These are phyloP conservation scores for Apodemus sylvaticus DNA, from an alignment of 2,113 vertebrate genomes.

Conservation along the genomic window DNA sequence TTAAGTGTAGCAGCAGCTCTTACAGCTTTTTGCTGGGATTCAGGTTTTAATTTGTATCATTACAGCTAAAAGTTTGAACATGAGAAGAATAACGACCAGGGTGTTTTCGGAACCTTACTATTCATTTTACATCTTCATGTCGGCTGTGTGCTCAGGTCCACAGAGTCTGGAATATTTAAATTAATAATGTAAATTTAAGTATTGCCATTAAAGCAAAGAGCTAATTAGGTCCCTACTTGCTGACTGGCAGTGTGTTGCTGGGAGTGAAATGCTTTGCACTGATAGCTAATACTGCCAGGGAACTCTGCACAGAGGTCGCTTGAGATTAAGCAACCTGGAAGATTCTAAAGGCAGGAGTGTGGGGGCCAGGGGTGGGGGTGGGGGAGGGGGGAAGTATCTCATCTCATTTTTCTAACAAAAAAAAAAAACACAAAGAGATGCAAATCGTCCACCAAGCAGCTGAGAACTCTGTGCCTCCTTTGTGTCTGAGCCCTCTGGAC, in stretches of 20 bases:
- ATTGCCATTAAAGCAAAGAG: conserved; percentile 84
- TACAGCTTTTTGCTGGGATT: conserved; percentile 39
- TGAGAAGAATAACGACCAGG: conserved; percentile 65
- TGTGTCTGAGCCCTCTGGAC: neutral
- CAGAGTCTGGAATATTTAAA: conserved; percentile 82
- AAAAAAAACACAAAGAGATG: conserved; percentile 41
- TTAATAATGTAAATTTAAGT: conserved; percentile 85
- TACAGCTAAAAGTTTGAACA: conserved; percentile 77
- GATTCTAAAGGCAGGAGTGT: conserved; percentile 65
- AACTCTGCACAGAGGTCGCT: conserved; percentile 66
- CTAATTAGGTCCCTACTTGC: conserved; percentile 84
- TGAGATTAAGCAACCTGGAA: conserved; percentile 69
- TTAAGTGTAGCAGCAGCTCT: conserved; percentile 18
- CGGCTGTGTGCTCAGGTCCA: conserved; percentile 79
- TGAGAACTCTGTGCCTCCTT: conserved; percentile 32
- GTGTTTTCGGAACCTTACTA: conserved; percentile 73
- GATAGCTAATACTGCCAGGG: conserved; percentile 69
- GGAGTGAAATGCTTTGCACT: conserved; percentile 69
- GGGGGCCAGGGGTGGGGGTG: neutral
- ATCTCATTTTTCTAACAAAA: conserved; percentile 57
- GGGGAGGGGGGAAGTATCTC: conserved; percentile 21
- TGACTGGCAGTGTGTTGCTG: conserved; percentile 73
- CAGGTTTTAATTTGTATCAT: conserved; percentile 79
- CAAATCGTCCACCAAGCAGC: conserved; percentile 41
- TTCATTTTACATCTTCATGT: conserved; percentile 80